These are phyloP conservation scores for Eriosoma lanigerum DNA, from an alignment of 1,140 invertebrate species.

Conservation along the genomic window DNA sequence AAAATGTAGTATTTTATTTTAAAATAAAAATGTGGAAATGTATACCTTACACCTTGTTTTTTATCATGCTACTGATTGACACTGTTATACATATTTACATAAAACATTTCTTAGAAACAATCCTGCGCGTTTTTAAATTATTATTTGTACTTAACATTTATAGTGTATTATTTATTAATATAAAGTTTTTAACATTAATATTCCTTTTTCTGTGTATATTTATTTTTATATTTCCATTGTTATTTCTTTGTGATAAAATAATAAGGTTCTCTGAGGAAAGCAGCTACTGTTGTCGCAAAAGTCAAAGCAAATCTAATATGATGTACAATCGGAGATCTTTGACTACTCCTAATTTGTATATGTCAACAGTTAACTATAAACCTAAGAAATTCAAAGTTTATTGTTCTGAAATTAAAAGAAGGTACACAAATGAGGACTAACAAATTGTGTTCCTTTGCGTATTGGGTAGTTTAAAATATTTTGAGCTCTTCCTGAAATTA, in stretches of 20 bases:
- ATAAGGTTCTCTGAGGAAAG: conserved; percentile 48
- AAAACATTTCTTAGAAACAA: conserved; percentile 2
- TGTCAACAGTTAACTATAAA: conserved; percentile 36
- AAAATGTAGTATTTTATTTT: too few species aligned
- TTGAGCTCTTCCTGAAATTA: conserved; percentile 42
- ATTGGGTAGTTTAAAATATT: conserved; percentile 25
- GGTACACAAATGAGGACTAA: conserved; percentile 41
- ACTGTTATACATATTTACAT: not conserved
- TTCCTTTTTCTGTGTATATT: not conserved
- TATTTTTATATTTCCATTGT: not conserved
- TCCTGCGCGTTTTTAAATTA: not conserved
- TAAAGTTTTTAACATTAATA: not conserved
- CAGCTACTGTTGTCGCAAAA: conserved; percentile 49
- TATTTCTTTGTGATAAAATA: not conserved
- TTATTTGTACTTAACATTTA: not conserved
- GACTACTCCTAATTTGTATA: conserved; percentile 46
- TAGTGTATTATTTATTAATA: not conserved
- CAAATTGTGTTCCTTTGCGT: conserved; percentile 12
- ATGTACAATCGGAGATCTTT: conserved; percentile 46
- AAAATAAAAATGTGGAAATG: too few species aligned
- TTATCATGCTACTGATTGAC: too few species aligned
- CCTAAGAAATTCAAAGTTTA: conserved; percentile 49
- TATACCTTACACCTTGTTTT: too few species aligned
- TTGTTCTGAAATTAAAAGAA: conserved; percentile 45
- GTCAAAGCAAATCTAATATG: conserved; percentile 39